Conservation (phyloP, 2,888 invertebrate genomes). For the Nasonovia ribisnigri region DNA sequence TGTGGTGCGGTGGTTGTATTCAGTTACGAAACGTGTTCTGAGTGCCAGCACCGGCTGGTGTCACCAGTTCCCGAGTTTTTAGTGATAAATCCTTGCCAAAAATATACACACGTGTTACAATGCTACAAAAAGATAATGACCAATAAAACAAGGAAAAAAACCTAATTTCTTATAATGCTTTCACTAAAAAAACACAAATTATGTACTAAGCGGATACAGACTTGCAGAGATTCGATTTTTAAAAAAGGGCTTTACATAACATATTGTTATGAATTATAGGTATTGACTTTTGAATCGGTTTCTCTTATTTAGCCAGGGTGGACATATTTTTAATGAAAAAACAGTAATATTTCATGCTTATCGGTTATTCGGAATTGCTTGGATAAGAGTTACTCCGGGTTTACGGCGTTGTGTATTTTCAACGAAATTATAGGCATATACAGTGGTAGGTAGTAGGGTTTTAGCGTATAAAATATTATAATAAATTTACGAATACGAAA, state of each 20-base stretch:
- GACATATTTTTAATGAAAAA: background rate
- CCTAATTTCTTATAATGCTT: too few relatives aligned
- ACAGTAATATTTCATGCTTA: background rate
- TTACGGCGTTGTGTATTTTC: background rate
- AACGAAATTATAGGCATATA: background rate
- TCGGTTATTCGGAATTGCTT: background rate
- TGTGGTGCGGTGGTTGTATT: too few relatives aligned
- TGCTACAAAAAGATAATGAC: too few relatives aligned
- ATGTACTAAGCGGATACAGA: background rate
- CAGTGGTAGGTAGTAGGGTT: background rate
- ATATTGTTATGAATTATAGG: background rate
- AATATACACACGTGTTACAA: too few relatives aligned
- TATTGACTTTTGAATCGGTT: background rate
- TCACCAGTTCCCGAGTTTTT: too few relatives aligned
- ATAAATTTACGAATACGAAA: background rate
- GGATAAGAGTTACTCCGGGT: background rate
- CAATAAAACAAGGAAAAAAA: too few relatives aligned
- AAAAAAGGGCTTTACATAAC: background rate
- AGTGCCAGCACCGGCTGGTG: too few relatives aligned
- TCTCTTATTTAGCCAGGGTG: background rate
- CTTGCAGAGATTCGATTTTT: background rate
- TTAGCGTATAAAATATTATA: conserved; percentile 6
- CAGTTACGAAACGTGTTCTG: too few relatives aligned
- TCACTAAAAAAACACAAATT: too few relatives aligned
- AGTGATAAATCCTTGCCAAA: too few relatives aligned